Conservation (phyloP, 2,113 vertebrate genomes). For the Nothocercus julius region DNA sequence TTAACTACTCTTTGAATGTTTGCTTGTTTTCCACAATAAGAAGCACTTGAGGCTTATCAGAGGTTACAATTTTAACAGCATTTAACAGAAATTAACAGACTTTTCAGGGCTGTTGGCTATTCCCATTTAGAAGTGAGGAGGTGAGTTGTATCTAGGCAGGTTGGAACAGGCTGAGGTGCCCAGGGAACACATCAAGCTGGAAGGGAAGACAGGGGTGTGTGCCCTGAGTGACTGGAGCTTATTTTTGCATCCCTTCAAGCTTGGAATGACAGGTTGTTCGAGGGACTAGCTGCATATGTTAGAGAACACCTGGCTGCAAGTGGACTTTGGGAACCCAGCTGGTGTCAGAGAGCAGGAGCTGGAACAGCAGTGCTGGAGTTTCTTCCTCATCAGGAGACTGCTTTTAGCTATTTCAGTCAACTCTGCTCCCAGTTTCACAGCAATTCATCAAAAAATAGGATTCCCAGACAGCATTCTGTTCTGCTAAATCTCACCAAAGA, state of each 20-base stretch:
- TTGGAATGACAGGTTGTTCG: neutral
- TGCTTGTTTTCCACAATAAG: neutral
- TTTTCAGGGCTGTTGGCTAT: neutral
- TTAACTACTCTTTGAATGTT: neutral
- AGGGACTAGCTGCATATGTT: neutral
- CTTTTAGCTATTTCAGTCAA: neutral
- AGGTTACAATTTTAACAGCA: neutral
- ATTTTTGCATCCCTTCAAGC: neutral
- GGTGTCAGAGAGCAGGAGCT: neutral
- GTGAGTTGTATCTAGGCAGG: neutral
- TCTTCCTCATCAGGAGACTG: neutral
- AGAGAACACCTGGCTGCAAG: neutral
- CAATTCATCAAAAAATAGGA: neutral
- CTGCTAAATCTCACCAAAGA: neutral
- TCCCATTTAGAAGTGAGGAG: neutral
- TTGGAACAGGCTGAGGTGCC: rapidly evolving
- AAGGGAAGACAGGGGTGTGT: neutral
- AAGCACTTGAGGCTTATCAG: neutral
- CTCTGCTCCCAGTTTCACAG: neutral
- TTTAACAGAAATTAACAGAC: neutral
- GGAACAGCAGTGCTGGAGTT: neutral
- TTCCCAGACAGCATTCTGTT: neutral
- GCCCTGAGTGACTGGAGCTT: rapidly evolving
- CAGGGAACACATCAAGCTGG: neutral
- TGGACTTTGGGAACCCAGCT: neutral